Conservation (phyloP, 1,140 invertebrate genomes). For the Bombus picipes region DNA sequence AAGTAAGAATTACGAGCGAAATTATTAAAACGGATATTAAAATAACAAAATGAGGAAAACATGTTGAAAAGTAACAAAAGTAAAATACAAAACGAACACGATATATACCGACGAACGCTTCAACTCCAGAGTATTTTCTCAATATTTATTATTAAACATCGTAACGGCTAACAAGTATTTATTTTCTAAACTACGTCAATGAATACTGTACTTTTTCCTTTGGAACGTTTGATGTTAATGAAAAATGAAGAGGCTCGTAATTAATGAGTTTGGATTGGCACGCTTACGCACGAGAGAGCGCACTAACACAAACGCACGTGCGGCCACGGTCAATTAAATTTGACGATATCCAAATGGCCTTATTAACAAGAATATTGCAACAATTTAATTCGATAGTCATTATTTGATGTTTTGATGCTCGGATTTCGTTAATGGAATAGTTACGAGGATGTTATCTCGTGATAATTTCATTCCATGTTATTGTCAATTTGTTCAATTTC, state of each 20-base stretch:
- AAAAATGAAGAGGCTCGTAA: neutral
- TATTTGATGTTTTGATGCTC: neutral
- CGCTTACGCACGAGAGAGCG: no score
- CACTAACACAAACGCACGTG: no score
- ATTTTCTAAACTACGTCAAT: neutral
- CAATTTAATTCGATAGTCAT: neutral
- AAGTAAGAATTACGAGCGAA: no score
- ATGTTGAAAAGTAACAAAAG: no score
- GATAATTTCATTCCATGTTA: neutral
- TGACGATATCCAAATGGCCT: no score
- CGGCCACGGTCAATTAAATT: no score
- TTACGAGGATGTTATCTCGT: neutral
- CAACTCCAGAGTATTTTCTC: no score
- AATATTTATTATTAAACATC: neutral
- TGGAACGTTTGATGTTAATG: neutral
- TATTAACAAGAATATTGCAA: conserved; percentile 4
- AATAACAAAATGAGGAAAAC: no score
- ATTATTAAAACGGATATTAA: no score
- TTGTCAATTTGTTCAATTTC: neutral
- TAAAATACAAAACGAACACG: no score
- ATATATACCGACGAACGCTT: no score
- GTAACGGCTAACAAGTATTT: neutral
- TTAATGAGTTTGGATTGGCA: neutral
- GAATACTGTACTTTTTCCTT: neutral
- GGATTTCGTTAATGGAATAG: neutral